Conservation (phyloP, 1,140 invertebrate genomes). For the Penaeus vannamei region DNA sequence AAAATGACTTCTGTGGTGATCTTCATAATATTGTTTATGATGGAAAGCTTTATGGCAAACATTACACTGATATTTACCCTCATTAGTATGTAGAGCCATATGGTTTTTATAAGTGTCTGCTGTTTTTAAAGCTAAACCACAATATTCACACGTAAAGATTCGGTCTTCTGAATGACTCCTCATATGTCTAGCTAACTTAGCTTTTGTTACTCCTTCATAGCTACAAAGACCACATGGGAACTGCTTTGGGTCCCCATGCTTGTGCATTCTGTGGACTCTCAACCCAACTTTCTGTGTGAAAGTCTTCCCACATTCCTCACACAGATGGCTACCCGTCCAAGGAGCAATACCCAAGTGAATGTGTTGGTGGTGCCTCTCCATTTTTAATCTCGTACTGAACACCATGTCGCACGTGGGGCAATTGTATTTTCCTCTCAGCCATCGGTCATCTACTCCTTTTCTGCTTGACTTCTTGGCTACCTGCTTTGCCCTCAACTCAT, state of each 20-base stretch:
- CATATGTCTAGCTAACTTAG: conserved; percentile 44
- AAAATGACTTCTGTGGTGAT: conserved; percentile 53
- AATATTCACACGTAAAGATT: conserved; percentile 36
- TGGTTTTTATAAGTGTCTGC: conserved; percentile 48
- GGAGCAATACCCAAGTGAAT: conserved; percentile 52
- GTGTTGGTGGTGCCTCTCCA: conserved; percentile 52
- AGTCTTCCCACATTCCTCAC: conserved; percentile 56
- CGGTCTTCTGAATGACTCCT: conserved; percentile 40
- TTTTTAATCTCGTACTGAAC: conserved; percentile 51
- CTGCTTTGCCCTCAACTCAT: not conserved
- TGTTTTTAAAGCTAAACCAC: conserved; percentile 40
- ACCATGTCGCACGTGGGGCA: conserved; percentile 47
- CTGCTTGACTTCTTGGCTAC: not conserved
- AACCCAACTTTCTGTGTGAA: conserved; percentile 57
- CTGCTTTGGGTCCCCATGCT: conserved; percentile 56
- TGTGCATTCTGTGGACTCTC: conserved; percentile 53
- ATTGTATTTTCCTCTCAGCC: conserved; percentile 41
- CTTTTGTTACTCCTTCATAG: conserved; percentile 39
- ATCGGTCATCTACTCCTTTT: conserved; percentile 40
- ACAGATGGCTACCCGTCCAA: conserved; percentile 47
- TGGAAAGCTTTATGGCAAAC: conserved; percentile 52
- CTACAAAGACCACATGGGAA: conserved; percentile 36
- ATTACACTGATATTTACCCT: conserved; percentile 49
- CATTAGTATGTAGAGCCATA: conserved; percentile 51
- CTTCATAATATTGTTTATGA: conserved; percentile 60